Base-by-base conservation (phyloP, 2,888 invertebrate genomes). In the Rhingia rostrata region DNA sequence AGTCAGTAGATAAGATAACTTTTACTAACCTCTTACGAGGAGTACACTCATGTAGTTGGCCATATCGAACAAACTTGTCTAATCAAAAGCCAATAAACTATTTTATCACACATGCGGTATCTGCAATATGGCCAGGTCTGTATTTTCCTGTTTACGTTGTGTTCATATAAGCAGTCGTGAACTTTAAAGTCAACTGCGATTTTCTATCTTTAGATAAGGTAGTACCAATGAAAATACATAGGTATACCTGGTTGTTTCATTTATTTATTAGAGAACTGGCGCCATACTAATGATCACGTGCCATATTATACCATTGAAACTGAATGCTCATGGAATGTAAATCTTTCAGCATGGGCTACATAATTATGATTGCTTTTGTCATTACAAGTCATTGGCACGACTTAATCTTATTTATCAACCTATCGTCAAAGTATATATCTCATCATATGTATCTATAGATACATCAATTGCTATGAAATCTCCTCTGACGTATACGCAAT, bases 401-500 rank as follows among this genome's bases (percentile, higher is more conserved):
- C 22, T 22, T 22, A 2, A 22, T 22, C 22, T 2, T 22, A 22
- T 22, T 22, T 22, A 22, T 22, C 22, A 22, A 2, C 22, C 2
- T 2, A 22, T 22, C 22, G 10, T 45, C 45, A 12, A 45, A 45
- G 12, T 10, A 6, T 12, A 45, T 12, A 45, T 2, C 45, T 1
- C 45, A 45, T 45, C 45, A 45, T 45, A 10, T 10, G 12, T 45
- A 12, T 10, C 6, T 45, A 6, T 22, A 22, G 22, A 22, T 22
- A 22, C 22, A 2, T 2, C 22, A 22, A 22, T 22, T 2, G 2
- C 22, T 22, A 22, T 22, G 22, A 22, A 12, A 10, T 41, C 41
- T 33, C 45, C 47, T 14, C 10, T 47, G 61, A 61, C 47, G 61
- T 47, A 47, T 49, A 39, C 49, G 49, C 37, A 64, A 64, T 39